A percentile compares a stretch with the other conserved stretches of the same genome.
phyloP scores from a whole-genome alignment of 2,888 invertebrate species.

The Tortricodes alternella region DNA sequence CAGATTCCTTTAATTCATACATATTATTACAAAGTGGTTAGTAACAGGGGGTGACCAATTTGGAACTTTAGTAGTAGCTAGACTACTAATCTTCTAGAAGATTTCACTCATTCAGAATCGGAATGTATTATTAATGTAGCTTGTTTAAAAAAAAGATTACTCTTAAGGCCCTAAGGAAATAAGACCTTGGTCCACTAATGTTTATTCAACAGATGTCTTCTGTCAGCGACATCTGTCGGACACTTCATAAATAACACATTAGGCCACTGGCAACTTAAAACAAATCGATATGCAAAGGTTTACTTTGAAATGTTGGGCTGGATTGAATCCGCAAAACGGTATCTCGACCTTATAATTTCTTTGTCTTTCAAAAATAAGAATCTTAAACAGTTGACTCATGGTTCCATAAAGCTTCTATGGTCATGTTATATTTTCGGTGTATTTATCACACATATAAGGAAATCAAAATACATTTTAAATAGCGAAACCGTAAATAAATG shows the following conservation, averaged over 20 bases:
- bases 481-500: not conserved
- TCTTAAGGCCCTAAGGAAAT: slow-evolving; percentile 24
- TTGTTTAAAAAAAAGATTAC: slow-evolving; percentile 1
- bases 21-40: no score
- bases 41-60: no score
- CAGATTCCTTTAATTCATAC: no score
- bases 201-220: slow-evolving; percentile 46
- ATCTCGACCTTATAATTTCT: slow-evolving; percentile 3
- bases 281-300: slow-evolving; percentile 10
- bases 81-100: no score
- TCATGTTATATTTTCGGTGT: no score
- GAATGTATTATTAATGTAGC: not conserved
- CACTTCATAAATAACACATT: slow-evolving; percentile 35
- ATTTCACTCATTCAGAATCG: no score
- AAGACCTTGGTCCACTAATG: slow-evolving; percentile 43
- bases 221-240: slow-evolving; percentile 29
- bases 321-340: slow-evolving; percentile 14
- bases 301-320: slow-evolving; percentile 16
- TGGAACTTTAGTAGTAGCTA: no score
- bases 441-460: no score
- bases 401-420: no score
- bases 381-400: no score
- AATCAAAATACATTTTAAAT: no score
- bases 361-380: not conserved
- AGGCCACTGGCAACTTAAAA: slow-evolving; percentile 20